Conservation (phyloP, 1,140 invertebrate genomes). For the Idris sp. region DNA sequence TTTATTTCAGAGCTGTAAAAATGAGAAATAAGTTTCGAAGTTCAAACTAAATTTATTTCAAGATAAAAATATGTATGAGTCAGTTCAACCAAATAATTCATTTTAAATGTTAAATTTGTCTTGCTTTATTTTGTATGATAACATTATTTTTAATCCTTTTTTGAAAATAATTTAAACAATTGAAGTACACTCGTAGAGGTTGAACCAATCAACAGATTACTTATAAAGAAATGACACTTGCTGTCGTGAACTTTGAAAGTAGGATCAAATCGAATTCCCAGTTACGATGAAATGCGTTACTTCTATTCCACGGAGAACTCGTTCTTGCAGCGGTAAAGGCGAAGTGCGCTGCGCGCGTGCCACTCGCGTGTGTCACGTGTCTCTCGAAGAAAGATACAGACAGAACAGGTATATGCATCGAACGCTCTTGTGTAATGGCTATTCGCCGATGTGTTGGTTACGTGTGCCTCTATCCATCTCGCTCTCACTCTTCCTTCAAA, state of each 20-base stretch:
- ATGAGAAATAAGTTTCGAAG: no score
- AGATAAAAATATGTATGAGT: no score
- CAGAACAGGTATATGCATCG: slow-evolving; percentile 59
- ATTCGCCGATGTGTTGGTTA: slow-evolving; percentile 43
- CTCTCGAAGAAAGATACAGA: slow-evolving; percentile 65
- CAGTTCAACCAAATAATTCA: no score
- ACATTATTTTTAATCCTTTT: no score
- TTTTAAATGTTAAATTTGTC: no score
- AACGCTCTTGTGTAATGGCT: slow-evolving; percentile 45
- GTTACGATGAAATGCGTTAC: slow-evolving; percentile 66
- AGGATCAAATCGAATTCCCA: slow-evolving; percentile 54
- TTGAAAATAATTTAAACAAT: no score
- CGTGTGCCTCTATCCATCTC: slow-evolving; percentile 24
- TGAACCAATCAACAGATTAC: slow-evolving; percentile 26
- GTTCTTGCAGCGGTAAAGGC: slow-evolving; percentile 71
- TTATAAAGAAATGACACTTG: slow-evolving; percentile 24
- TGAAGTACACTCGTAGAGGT: not conserved
- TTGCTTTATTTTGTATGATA: no score
- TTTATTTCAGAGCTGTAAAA: no score
- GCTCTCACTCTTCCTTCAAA: slow-evolving; percentile 20
- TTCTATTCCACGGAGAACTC: slow-evolving; percentile 75
- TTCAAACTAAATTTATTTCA: no score
- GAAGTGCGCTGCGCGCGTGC: slow-evolving; percentile 75
- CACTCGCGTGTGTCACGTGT: slow-evolving; percentile 77
- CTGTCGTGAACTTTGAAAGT: slow-evolving; percentile 25